Conservation (phyloP, 1,140 invertebrate genomes). For the Mylabris phalerata region DNA sequence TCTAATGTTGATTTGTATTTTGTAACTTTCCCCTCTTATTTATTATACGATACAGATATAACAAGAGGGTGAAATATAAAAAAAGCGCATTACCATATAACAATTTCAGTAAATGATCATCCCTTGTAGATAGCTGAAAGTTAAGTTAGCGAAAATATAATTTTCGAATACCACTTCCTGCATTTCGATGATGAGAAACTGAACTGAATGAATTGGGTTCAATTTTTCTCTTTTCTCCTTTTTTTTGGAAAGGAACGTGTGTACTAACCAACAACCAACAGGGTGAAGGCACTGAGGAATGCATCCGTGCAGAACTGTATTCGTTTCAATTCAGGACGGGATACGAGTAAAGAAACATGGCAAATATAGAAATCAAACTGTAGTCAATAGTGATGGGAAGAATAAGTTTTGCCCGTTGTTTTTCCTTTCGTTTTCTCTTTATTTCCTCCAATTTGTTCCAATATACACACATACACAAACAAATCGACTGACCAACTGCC, state of each 20-base stretch:
- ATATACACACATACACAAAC: no score
- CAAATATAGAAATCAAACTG: slow-evolving; percentile 7
- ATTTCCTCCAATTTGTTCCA: no score
- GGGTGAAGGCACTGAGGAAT: slow-evolving; percentile 19
- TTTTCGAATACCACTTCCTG: slow-evolving; percentile 23
- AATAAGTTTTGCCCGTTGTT: background rate
- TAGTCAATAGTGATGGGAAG: background rate
- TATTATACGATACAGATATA: background rate
- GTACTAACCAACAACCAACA: slow-evolving; percentile 4
- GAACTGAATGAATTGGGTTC: slow-evolving; percentile 16
- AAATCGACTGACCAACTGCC: no score
- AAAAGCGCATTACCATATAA: background rate
- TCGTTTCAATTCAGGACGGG: slow-evolving; percentile 2
- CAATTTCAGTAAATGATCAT: slow-evolving; percentile 23
- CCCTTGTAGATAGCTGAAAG: slow-evolving; percentile 22
- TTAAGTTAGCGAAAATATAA: slow-evolving; percentile 34
- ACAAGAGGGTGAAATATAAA: background rate
- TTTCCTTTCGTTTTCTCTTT: no score
- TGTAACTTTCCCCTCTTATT: background rate
- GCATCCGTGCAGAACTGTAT: slow-evolving; percentile 22
- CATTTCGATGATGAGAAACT: slow-evolving; percentile 25
- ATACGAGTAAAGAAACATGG: background rate
- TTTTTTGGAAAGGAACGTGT: slow-evolving; percentile 4
- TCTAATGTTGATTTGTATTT: background rate
- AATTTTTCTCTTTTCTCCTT: slow-evolving; percentile 9